Evolutionary conservation across 2,797 vertebrate species (phyloP), one percentile per base, ranked within the genome.

Genomic region (Pampus argenteus): DNA sequence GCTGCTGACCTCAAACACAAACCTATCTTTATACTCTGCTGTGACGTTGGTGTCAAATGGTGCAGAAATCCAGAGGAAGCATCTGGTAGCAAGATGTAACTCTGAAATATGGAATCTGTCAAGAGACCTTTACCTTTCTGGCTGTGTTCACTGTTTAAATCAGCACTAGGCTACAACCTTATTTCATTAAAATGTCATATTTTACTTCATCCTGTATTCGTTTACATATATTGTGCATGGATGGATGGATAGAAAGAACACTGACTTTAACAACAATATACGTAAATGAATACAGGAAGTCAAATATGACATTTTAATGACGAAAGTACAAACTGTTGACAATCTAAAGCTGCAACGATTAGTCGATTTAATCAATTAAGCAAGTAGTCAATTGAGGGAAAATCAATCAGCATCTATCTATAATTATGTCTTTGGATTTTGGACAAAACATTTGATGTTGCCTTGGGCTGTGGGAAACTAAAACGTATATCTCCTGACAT

Each of bases 1-100:
- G 49, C 57, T 28, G 18, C 57, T 66, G 64, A 67, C 72, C 52
- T 54, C 34, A 65, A 70, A 73, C 74, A 51, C n/a, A 57, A 38
- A 74, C n/a, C 14, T n/a, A 9, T 65, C 42, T 62, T 62, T 54
- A 59, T 48, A n/a, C 55, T 18, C 22, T 4, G 11, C 25, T 22
- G 1, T 25, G 34, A 71, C 0, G 40, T 55, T 47, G 56, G 9
- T 42, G 58, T 59, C 49, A 75, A 74, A 48, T 34, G 25, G 17
- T 64, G 61, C 67, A 25, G 54, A 84, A 74, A 67, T 45, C n/a
- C 25, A 40, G 20, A 34, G 7, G 10, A 67, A 48, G 44, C 25
- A 67, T 55, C 54, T 72, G 25, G 17, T 22, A 15, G 55, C 22
- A 29, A 6, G 13, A 66, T 52, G 45, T 20, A 42, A 15, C 58